Conservation (phyloP, 2,113 vertebrate genomes). For the Tychaedon coryphoeus region DNA sequence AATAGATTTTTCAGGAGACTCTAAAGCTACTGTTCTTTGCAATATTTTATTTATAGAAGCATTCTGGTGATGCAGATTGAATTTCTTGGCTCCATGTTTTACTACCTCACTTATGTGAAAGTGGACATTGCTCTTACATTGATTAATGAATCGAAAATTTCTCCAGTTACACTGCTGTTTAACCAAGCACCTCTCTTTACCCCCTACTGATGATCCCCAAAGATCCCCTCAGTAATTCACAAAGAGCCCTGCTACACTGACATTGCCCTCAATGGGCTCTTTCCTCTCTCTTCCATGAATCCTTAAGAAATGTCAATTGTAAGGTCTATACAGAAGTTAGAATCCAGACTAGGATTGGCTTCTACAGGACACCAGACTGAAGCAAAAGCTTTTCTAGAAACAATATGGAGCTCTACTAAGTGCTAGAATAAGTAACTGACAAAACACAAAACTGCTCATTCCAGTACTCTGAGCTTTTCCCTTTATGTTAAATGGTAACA, state of each 20-base stretch:
- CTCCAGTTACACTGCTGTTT: not conserved
- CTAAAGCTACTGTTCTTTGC: not conserved
- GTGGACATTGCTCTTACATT: not conserved
- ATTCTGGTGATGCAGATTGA: not conserved
- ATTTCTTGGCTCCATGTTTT: not conserved
- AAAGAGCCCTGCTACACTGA: rapidly evolving
- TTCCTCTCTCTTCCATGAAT: not conserved
- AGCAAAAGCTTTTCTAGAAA: not conserved
- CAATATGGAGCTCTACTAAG: not conserved
- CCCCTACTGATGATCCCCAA: not conserved
- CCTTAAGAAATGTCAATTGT: not conserved
- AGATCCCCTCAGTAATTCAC: not conserved
- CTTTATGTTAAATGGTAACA: not conserved
- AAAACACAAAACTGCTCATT: not conserved
- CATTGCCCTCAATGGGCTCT: not conserved
- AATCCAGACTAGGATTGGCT: not conserved
- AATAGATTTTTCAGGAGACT: not conserved
- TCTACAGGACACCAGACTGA: not conserved
- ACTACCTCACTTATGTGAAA: not conserved
- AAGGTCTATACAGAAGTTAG: not conserved
- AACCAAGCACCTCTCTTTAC: not conserved
- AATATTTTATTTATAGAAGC: not conserved
- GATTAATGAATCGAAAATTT: not conserved
- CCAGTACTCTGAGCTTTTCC: not conserved
- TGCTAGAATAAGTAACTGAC: not conserved